Conservation (phyloP, 2,888 invertebrate species). For the Noctuana brunneofusca region DNA sequence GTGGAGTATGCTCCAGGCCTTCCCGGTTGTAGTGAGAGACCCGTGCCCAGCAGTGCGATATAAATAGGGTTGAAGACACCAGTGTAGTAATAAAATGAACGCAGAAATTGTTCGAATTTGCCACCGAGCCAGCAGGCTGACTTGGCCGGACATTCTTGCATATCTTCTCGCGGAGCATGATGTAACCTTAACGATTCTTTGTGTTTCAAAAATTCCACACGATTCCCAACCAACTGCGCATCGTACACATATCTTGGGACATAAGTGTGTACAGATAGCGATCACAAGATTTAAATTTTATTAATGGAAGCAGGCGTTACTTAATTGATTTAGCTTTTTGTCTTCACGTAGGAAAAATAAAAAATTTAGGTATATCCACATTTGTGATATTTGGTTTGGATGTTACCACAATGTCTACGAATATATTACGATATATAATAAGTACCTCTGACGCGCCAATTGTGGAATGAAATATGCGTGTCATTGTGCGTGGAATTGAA, state of each 20-base stretch:
- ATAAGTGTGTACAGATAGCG: slow-evolving; percentile 14
- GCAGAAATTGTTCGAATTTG: slow-evolving; percentile 35
- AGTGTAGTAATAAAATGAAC: slow-evolving; percentile 1
- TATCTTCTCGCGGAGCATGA: slow-evolving; percentile 34
- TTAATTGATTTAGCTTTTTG: slow-evolving; percentile 2
- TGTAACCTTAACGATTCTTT: slow-evolving; percentile 39
- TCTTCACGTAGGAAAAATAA: neutral
- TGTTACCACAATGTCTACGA: too few species aligned
- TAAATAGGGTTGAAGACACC: too few species aligned
- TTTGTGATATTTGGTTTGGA: too few species aligned
- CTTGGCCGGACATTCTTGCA: slow-evolving; percentile 29
- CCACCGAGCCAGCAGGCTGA: slow-evolving; percentile 23
- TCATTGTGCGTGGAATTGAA: too few species aligned
- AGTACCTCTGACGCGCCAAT: too few species aligned
- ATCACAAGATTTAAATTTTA: slow-evolving; percentile 21
- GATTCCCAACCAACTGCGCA: slow-evolving; percentile 35
- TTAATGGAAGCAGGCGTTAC: slow-evolving; percentile 1
- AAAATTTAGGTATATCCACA: too few species aligned
- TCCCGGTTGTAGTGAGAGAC: too few species aligned
- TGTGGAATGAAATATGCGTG: too few species aligned
- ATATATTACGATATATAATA: too few species aligned
- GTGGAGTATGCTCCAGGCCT: too few species aligned
- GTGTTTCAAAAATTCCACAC: slow-evolving; percentile 37
- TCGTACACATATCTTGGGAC: slow-evolving; percentile 20
- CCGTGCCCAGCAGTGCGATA: too few species aligned